Evolutionary conservation across 1,140 invertebrate species (phyloP), one percentile per base, ranked within the genome.

Genomic region (Dendroctonus valens): DNA sequence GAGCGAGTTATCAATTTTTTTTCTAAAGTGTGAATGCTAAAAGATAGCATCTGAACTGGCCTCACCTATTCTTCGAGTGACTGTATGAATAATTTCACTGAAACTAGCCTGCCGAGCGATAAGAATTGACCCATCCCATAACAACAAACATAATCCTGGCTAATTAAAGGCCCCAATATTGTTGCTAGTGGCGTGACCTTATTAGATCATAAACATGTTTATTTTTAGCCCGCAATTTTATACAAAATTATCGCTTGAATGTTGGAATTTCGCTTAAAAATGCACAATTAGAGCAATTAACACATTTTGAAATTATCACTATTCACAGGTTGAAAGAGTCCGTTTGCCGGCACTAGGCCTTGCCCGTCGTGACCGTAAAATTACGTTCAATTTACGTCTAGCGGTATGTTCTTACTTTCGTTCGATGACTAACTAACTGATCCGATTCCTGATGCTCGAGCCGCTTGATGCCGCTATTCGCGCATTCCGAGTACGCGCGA

Each of bases 371-470:
- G 46, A 51, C 41, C 48, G 46, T 61, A 61, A 7, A 14, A 7
- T 48, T 46, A n/a, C 14, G 57, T n/a, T 65, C 55, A 57, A 57
- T 12, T 39, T 40, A 40, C 62, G 62, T 49, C 37, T 2, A 50
- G 11, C 62, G 53, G 42, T 53, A 26, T 11, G n/a, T 46, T 49
- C 52, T 57, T 55, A 57, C 62, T 65, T 65, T 65, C 42, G 12
- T 57, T 55, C 53, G 62, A 65, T 65, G 62, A 65, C 62, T 65
- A 65, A 62, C 59, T 7, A 44, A 54, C 60, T 57, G 62, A 55
- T 49, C 59, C 59, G 59, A 15, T 52, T 26, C n/a, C 52, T 65
- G 41, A 26, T 57, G 52, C 44, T 44, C 60, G 41, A 59, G 5
- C 44, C 58, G 58, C 42, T 15, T 50, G 59, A 9, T 63, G 44